phyloP scores from a whole-genome alignment of 1,140 invertebrate species.

The Ridgeia piscesae region DNA sequence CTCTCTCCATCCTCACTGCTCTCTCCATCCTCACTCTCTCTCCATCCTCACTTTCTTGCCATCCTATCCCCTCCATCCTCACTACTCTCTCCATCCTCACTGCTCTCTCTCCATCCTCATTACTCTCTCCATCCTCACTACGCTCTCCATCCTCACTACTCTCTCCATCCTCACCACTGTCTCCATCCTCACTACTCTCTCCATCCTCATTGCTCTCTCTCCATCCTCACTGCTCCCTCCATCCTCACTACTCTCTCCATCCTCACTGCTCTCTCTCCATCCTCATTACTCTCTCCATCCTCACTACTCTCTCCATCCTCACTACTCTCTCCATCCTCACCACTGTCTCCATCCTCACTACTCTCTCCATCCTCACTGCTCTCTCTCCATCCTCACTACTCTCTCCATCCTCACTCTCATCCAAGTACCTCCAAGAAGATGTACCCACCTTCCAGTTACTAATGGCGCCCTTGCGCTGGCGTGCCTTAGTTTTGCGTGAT shows the following conservation, averaged over 20 bases:
- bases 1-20: not conserved
- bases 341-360: not conserved
- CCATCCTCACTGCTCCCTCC: too few species aligned
- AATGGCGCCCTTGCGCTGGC: constrained; percentile 93
- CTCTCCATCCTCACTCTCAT: not conserved
- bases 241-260: not conserved
- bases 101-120: too few species aligned
- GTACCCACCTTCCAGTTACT: constrained; percentile 87
- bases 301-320: not conserved
- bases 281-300: not conserved
- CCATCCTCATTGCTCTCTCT: not conserved
- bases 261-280: not conserved
- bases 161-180: not conserved
- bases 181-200: not conserved
- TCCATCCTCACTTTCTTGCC: too few species aligned
- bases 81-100: too few species aligned
- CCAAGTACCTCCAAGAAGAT: not conserved
- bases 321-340: too few species aligned
- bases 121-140: too few species aligned
- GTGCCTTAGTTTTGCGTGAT: constrained; percentile 92
- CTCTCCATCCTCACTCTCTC: not conserved
- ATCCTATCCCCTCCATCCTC: too few species aligned
- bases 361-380: too few species aligned
- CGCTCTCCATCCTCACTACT: not conserved
- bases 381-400: not conserved